Percentiles rank a stretch among this genome's conserved stretches.
Conservation (phyloP, 2,113 vertebrate species). For the Deroptyus accipitrinus region DNA sequence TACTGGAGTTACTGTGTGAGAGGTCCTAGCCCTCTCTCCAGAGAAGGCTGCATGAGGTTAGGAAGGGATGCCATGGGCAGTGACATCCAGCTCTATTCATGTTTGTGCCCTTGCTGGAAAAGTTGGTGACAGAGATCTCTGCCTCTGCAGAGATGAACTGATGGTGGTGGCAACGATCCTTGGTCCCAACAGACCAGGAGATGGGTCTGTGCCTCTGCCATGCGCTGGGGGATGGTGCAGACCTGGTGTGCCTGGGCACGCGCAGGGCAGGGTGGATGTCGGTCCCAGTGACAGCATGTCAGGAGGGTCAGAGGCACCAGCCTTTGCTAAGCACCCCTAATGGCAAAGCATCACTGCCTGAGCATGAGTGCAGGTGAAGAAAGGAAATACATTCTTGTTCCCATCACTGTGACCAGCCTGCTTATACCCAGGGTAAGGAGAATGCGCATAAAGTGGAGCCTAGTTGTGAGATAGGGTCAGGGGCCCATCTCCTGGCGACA, state of each 20-base stretch:
- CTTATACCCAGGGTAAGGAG: rapidly evolving
- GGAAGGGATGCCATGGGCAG: neutral
- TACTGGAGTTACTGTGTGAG: neutral
- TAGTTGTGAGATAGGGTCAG: neutral
- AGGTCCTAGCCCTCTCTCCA: neutral
- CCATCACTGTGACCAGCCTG: neutral
- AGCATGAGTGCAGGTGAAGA: neutral
- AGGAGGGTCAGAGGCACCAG: neutral
- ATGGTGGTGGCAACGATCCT: neutral
- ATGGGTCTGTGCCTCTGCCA: neutral
- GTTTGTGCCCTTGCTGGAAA: neutral
- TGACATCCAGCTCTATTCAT: neutral
- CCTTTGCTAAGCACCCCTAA: neutral
- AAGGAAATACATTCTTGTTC: neutral
- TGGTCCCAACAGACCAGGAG: neutral
- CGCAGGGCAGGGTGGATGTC: neutral
- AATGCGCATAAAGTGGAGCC: neutral
- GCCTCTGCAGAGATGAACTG: neutral
- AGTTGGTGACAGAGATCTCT: neutral
- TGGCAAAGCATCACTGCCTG: neutral
- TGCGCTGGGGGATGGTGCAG: neutral
- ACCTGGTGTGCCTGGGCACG: rapidly evolving
- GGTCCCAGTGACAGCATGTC: rapidly evolving
- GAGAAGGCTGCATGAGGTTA: neutral
- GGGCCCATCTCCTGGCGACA: neutral